Percentiles rank a stretch among this genome's conserved stretches.
These are phyloP conservation scores for Acleris literana DNA, from an alignment of 2,888 invertebrate genomes.

Conservation along the genomic window DNA sequence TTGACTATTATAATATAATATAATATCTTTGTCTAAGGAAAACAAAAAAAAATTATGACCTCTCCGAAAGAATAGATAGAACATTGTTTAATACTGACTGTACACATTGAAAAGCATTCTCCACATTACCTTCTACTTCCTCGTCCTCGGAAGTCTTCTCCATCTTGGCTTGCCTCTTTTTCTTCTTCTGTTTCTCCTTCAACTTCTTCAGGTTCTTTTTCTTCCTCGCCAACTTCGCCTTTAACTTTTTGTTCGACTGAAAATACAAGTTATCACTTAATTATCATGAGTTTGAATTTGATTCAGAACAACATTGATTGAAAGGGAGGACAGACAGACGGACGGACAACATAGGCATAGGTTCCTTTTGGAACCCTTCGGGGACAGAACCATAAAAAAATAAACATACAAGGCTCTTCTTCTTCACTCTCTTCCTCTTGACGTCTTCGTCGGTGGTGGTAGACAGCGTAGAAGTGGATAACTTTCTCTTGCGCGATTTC, in stretches of 20 bases:
- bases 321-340: too few relatives aligned
- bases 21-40: too few relatives aligned
- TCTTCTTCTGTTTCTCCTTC: slow-evolving; percentile 45
- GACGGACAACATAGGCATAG: too few relatives aligned
- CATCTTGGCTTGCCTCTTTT: slow-evolving; percentile 27
- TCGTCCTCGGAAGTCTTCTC: slow-evolving; percentile 32
- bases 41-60: too few relatives aligned
- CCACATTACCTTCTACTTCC: slow-evolving; percentile 16
- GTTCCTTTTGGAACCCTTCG: too few relatives aligned
- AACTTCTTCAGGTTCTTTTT: slow-evolving; percentile 49
- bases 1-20: background rate
- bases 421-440: slow-evolving; percentile 59
- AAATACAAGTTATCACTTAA: slow-evolving; percentile 8
- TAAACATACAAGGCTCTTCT: slow-evolving; percentile 43
- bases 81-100: too few relatives aligned
- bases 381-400: too few relatives aligned
- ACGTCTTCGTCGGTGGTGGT: slow-evolving; percentile 57
- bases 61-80: too few relatives aligned
- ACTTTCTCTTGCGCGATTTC: slow-evolving; percentile 63
- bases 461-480: slow-evolving; percentile 51
- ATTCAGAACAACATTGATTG: too few relatives aligned
- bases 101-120: background rate
- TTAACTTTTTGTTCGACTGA: slow-evolving; percentile 65
- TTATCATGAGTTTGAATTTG: too few relatives aligned
- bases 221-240: slow-evolving; percentile 51